Conservation (phyloP, 2,797 vertebrate species). For the Sebastes taczanowskii region DNA sequence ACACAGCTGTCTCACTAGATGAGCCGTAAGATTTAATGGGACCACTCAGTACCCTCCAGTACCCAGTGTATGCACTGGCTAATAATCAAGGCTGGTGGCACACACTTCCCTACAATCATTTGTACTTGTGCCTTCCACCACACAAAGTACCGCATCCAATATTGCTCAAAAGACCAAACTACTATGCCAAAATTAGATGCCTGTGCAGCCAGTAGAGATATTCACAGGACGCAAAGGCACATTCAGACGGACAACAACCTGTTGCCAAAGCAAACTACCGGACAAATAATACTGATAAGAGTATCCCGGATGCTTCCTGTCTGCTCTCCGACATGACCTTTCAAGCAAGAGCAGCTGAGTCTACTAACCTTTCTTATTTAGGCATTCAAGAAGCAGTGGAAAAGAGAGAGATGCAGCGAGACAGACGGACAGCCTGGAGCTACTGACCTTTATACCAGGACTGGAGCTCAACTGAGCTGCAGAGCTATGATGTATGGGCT, state of each 20-base stretch:
- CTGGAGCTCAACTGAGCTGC: slow-evolving; percentile 68
- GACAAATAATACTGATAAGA: slow-evolving; percentile 63
- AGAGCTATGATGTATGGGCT: slow-evolving; percentile 64
- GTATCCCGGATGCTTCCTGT: slow-evolving; percentile 57
- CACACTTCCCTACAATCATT: slow-evolving; percentile 19
- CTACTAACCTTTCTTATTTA: slow-evolving; percentile 77
- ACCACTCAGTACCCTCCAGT: slow-evolving; percentile 13
- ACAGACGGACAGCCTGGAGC: slow-evolving; percentile 75
- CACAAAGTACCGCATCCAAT: not conserved
- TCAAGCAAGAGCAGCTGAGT: slow-evolving; percentile 67
- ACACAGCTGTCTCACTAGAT: slow-evolving; percentile 32
- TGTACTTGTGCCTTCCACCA: slow-evolving; percentile 2
- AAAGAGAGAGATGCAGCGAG: slow-evolving; percentile 62
- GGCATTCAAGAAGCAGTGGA: slow-evolving; percentile 71
- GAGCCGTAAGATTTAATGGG: slow-evolving; percentile 31
- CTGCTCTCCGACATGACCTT: slow-evolving; percentile 69
- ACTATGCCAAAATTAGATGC: not conserved
- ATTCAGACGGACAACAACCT: slow-evolving; percentile 26
- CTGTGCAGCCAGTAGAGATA: slow-evolving; percentile 1
- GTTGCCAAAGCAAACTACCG: slow-evolving; percentile 54
- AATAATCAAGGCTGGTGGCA: slow-evolving; percentile 27
- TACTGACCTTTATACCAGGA: slow-evolving; percentile 75
- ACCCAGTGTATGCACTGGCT: slow-evolving; percentile 3
- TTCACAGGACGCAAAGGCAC: not conserved
- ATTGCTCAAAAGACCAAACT: slow-evolving; percentile 9